These are phyloP conservation scores for Kryptolebias ocellatus DNA, from an alignment of 2,797 vertebrate genomes.

Conservation along the genomic window DNA sequence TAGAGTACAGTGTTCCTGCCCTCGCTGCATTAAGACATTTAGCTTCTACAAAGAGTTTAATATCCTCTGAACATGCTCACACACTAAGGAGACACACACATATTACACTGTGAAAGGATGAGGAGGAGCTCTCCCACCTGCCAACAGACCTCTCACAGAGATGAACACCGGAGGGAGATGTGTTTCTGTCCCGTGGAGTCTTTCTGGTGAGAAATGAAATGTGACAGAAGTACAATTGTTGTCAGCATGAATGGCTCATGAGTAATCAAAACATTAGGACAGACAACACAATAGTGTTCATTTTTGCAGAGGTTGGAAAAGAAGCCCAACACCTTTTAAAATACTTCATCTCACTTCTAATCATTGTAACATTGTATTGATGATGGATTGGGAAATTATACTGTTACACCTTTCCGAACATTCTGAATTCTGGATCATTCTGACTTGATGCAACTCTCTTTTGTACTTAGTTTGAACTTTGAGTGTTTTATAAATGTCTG, in stretches of 20 bases:
- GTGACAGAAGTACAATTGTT: slow-evolving; percentile 75
- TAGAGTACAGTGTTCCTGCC: slow-evolving; percentile 57
- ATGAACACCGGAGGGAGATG: slow-evolving; percentile 65
- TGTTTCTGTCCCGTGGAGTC: slow-evolving; percentile 51
- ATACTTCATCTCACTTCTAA: slow-evolving; percentile 50
- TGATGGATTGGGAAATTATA: slow-evolving; percentile 24
- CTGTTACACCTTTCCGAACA: slow-evolving; percentile 27
- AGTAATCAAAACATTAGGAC: slow-evolving; percentile 66
- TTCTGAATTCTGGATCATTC: slow-evolving; percentile 21
- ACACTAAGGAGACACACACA: slow-evolving; percentile 16
- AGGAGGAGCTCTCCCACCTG: slow-evolving; percentile 68
- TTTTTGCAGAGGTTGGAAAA: slow-evolving; percentile 42
- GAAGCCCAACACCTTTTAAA: slow-evolving; percentile 40
- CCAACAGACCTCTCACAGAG: slow-evolving; percentile 57
- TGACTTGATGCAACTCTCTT: slow-evolving; percentile 31
- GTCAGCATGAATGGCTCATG: slow-evolving; percentile 73
- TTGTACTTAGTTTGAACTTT: slow-evolving; percentile 48
- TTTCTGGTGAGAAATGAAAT: slow-evolving; percentile 71
- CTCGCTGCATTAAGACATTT: slow-evolving; percentile 67
- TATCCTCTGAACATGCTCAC: slow-evolving; percentile 34
- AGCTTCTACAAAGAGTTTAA: slow-evolving; percentile 48
- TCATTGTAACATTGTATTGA: neutral
- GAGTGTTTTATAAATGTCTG: slow-evolving; percentile 34
- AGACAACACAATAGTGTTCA: slow-evolving; percentile 45
- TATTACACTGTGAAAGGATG: slow-evolving; percentile 32